Base-by-base conservation (phyloP, 2,888 invertebrate genomes). In the Idaea biselata region DNA sequence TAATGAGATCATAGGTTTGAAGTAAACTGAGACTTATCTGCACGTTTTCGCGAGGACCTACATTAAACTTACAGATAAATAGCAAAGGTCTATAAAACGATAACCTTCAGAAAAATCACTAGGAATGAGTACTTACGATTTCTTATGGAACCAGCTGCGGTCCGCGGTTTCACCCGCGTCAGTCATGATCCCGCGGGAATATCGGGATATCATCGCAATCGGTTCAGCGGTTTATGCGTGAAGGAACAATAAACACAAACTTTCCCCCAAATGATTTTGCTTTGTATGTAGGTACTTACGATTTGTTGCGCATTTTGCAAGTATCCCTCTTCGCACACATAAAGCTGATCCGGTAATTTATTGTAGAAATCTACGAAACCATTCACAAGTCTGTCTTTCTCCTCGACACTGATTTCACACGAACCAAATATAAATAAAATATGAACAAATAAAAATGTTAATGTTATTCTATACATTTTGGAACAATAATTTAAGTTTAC, bases 301-400 rank as follows among this genome's bases (percentile, higher is more conserved):
- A 83, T 83, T 78, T 88, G 84, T 66, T 88, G 87, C 77, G 89
- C 86, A 82, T 79, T 87, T 74, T 88, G 68, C 58, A 93, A 73
- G 63, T 81, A 79, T 66, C 88, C 90, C 67, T 91, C 92, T 68
- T 91, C 88, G 72, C 92, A 93, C 55, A 78, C 79, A 75, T 89
- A 91, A 58, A 79, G 68, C 64, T 88, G 89, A 71, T 89, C 82
- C 58, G 92, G 89, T 68, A 90, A 81, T 70, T 85, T 85, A 79
- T 93, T 94, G 70, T 93, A 84, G 79, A 89, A 87, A 53, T 89
- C 76, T 67, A 94, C 73, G 68, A 94, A 89, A 68, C 78, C 85
- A 81, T 77, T 83, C 65, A 83, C 81, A 62, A 87, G 74, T 63
- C 81, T 86, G 31, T 78, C 78, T 67, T 82, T 83, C 67, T 74